Evolutionary conservation across 1,140 invertebrate genomes (phyloP).

Genomic region (Potamilus streckersoni): DNA sequence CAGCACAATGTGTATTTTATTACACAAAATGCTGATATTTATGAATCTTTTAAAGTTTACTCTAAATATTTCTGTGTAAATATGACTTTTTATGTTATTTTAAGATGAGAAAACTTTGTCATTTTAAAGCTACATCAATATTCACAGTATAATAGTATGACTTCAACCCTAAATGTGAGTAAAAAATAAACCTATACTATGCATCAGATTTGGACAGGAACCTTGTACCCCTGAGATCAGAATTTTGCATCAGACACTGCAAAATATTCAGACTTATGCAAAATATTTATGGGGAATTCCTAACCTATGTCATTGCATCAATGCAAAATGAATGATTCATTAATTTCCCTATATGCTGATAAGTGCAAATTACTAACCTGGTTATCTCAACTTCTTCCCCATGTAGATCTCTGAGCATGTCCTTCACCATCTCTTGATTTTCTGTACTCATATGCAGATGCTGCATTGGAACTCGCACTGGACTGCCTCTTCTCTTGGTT

Average conservation of each 20-base stretch:
- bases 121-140: no score
- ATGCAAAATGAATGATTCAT: neutral
- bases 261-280: no score
- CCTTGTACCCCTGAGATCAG: no score
- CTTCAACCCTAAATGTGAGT: neutral
- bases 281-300: neutral
- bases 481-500: slow-evolving; percentile 6
- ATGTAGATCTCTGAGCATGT: slow-evolving; percentile 54
- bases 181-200: no score
- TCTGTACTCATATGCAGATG: slow-evolving; percentile 57
- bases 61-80: neutral
- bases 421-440: slow-evolving; percentile 60
- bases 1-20: no score
- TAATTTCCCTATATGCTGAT: neutral
- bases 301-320: neutral
- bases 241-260: no score
- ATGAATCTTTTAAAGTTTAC: neutral
- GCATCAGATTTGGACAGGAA: no score
- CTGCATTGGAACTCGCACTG: slow-evolving; percentile 53
- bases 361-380: slow-evolving; percentile 11
- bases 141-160: neutral
- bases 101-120: neutral
- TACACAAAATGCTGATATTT: no score
- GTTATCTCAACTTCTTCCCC: slow-evolving; percentile 33
- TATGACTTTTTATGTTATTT: neutral